Evolutionary conservation across 2,888 invertebrate genomes (phyloP), one percentile per base, ranked within the genome.

Genomic region (Stegophylla sp.): DNA sequence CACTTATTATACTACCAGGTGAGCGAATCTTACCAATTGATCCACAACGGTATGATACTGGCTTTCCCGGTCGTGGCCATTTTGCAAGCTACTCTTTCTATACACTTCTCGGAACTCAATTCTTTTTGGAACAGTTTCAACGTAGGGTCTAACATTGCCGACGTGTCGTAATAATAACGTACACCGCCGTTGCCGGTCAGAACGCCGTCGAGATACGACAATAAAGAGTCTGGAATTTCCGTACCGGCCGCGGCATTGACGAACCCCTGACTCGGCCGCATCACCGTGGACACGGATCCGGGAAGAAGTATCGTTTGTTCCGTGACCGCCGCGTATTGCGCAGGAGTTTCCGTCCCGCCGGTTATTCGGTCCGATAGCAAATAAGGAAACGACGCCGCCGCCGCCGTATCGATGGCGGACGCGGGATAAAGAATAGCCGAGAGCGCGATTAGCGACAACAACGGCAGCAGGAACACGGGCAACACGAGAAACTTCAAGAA

Each of bases 31-130:
- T 53, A 82, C 82, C 82, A 81, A 17, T 81, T 82, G 1, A 81
- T 53, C 41, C 74, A 61, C 0, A 71, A 63, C 13, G 59, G 69
- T 41, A 75, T 20, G 15, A 82, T 20, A n/a, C 66, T 51, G 4
- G 82, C 43, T 43, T 75, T 83, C 23, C 83, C 83, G 26, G 82
- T 82, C 10, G 77, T 66, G 0, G 84, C 84, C 43, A 84, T 74
- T 28, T 82, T 82, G 64, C 83, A 84, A 5, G 83, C 84, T 12
- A 83, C 83, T 63, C 81, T 73, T 81, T 84, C 83, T 15, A 84
- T 26, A 48, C 84, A 83, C 12, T 81, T 67, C 10, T 83, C 77
- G 1, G 83, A 82, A 10, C 82, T 75, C 9, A 82, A 5, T 20
- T 26, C n/a, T 3, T 64, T 64, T 41, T n/a, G 13, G 12, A 64